These are phyloP conservation scores for Papilio aristodemus DNA, from an alignment of 1,140 invertebrate species.

Conservation along the genomic window DNA sequence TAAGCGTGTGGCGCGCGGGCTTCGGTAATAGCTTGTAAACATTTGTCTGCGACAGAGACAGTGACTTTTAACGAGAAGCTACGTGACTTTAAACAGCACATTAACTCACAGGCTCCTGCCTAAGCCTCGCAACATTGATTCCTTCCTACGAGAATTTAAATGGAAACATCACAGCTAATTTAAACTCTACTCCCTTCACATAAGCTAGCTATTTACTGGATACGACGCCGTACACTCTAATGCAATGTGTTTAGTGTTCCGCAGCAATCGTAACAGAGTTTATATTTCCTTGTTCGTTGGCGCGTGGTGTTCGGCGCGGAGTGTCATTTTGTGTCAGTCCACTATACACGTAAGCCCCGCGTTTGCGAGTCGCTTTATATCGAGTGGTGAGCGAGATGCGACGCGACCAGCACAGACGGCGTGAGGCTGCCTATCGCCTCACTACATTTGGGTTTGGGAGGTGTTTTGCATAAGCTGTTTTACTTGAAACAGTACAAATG, in stretches of 20 bases:
- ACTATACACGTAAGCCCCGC: conserved; percentile 24
- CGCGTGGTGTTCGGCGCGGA: conserved; percentile 5
- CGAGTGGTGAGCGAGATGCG: neutral
- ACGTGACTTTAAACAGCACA: conserved; percentile 26
- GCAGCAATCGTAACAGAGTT: conserved; percentile 6
- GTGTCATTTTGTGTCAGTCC: conserved; percentile 30
- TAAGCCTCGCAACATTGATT: conserved; percentile 30
- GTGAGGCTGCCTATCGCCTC: neutral
- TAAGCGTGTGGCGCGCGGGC: neutral
- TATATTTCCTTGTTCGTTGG: conserved; percentile 25
- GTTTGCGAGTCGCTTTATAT: conserved; percentile 18
- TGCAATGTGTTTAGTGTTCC: conserved; percentile 17
- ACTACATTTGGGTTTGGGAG: conserved; percentile 18
- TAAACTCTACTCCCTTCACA: conserved; percentile 13
- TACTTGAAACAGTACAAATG: neutral
- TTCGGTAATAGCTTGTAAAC: conserved; percentile 11
- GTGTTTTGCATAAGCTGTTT: conserved; percentile 14
- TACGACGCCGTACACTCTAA: neutral
- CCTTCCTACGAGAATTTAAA: conserved; percentile 6
- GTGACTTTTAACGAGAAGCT: conserved; percentile 17
- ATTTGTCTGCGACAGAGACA: neutral
- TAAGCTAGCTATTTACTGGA: conserved; percentile 12
- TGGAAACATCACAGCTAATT: neutral
- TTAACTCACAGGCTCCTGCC: conserved; percentile 22
- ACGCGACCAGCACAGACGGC: too few species aligned